Evolutionary conservation across 2,888 invertebrate species (phyloP), one percentile per base, ranked within the genome.

Genomic region (Papilio protenor): DNA sequence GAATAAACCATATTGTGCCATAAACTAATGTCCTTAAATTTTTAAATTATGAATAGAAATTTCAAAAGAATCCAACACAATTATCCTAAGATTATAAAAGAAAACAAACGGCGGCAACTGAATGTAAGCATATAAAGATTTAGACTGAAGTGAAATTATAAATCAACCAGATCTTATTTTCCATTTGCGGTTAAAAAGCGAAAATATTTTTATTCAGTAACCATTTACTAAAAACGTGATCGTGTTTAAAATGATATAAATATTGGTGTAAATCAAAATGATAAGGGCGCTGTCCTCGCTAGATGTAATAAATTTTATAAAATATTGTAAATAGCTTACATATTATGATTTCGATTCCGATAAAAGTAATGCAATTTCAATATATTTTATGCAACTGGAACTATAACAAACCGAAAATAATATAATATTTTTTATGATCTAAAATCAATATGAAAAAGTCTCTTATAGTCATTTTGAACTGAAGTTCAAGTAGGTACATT

Each of bases 161-260:
- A 72, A 77, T 70, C 74, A 71, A 61, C 64, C 71, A 75, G 49
- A 61, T 71, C 45, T 78, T 72, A 75, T 69, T 45, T 61, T 78
- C 71, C 77, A 71, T 75, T 78, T 75, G 71, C 27, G 52, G 49
- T 73, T 71, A 40, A 16, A 61, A 23, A 64, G 71, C 49, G 45
- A 77, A 73, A 73, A 59, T 33, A n/a, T 49, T 27, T 64, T 75
- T 27, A 64, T 45, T 71, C 27, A 16, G 3, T 45, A 75, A 49
- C 40, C 74, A 70, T 77, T 70, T 45, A 71, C 40, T 40, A 52
- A 45, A 75, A 27, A 52, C 70, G 64, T 74, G 74, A 75, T 71
- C 61, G 64, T 64, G 33, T 59, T 69, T 74, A 73, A 69, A 69
- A 73, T 21, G n/a, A 69, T 52, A 52, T 57, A 57, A 73, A 69